Evolutionary conservation across 2,888 invertebrate species (phyloP).

Genomic region (Rotaria socialis): DNA sequence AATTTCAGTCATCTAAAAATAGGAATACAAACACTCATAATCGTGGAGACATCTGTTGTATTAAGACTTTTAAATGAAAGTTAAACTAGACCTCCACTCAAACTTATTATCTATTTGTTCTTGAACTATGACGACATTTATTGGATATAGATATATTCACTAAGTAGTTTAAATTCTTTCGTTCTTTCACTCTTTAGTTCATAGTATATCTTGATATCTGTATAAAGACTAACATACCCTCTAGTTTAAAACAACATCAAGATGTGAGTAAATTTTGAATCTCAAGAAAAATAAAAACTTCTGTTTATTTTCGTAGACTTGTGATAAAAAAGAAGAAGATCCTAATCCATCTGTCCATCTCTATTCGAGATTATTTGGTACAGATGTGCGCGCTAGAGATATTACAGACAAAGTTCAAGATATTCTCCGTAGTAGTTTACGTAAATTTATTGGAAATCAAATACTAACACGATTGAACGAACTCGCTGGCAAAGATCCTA

Average conservation of each 20-base stretch:
- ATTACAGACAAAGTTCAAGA: constrained; percentile 25
- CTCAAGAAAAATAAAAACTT: no score
- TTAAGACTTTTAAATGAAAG: no score
- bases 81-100: no score
- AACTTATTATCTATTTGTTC: no score
- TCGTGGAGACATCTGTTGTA: no score
- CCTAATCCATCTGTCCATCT: constrained; percentile 30
- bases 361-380: constrained; percentile 8
- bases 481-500: not conserved
- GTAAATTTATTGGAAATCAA: constrained; percentile 9
- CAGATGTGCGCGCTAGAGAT: not conserved
- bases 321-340: constrained; percentile 5
- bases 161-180: no score
- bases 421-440: not conserved
- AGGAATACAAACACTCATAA: no score
- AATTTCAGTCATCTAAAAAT: no score
- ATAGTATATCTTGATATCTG: no score
- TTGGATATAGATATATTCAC: no score
- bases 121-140: no score
- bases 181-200: no score
- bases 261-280: not conserved
- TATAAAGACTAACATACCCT: not conserved
- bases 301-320: not conserved
- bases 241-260: not conserved
- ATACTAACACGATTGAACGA: not conserved